Evolutionary conservation across 2,888 invertebrate genomes (phyloP), one percentile per base, ranked within the genome.

Genomic region (Acrocyrtus sp.): DNA sequence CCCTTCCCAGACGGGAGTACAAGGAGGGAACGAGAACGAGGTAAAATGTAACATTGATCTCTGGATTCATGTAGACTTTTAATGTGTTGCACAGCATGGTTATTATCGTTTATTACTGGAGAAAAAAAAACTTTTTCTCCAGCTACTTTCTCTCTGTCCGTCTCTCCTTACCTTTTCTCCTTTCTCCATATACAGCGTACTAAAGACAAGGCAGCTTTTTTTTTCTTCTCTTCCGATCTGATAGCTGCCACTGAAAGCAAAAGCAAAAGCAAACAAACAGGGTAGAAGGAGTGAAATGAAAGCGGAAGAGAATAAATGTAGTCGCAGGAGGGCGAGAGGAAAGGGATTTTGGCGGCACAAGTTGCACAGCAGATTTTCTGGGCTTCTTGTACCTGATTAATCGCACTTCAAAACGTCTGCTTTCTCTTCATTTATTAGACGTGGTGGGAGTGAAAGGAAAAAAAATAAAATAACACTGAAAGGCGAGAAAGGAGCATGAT

Each of bases 351-450:
- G n/a, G n/a, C n/a, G n/a, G n/a, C n/a, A n/a, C n/a, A n/a, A n/a
- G n/a, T n/a, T n/a, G n/a, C n/a, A n/a, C n/a, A 68, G 60, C 60
- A 68, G 51, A 68, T n/a, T n/a, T n/a, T n/a, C n/a, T 60, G 56
- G 22, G 24, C 51, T 57, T n/a, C 21, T n/a, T 43, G 50, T 68
- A 60, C 60, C 61, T 72, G 72, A 72, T 72, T 72, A 72, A 72
- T 72, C 63, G 63, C 72, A 72, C 72, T 72, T 72, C 72, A 72
- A 72, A 72, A 63, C 63, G 57, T 63, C 61, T 72, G 72, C 72
- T 63, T 72, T 72, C 62, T 69, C 69, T 56, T 69, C 69, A 69
- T 69, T 61, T 56, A 69, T 69, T 69, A 69, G 61, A 62, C 61
- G 56, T 61, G 48, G n/a, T n/a, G n/a, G n/a, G n/a, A n/a, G n/a